Evolutionary conservation across 2,888 invertebrate genomes (phyloP).

Genomic region (Eulithis testata): DNA sequence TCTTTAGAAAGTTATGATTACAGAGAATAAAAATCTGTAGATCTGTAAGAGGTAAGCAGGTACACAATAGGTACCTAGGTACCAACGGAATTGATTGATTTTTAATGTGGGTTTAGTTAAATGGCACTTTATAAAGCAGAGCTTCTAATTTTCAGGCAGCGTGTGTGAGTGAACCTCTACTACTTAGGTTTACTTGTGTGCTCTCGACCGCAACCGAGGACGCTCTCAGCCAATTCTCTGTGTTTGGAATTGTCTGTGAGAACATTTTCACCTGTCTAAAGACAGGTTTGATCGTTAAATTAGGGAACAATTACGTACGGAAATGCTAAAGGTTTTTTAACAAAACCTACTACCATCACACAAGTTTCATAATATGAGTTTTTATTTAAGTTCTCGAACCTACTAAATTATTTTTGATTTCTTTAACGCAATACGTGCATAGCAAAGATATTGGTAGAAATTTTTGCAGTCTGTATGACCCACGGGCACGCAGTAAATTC

Average conservation of each 20-base stretch:
- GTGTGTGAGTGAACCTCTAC: constrained; percentile 1
- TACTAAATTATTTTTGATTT: too few relatives aligned
- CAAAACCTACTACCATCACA: too few relatives aligned
- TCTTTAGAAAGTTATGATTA: constrained; percentile 4
- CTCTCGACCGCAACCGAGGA: constrained; percentile 35
- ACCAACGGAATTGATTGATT: too few relatives aligned
- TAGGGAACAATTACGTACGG: constrained; percentile 17
- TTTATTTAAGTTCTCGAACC: too few relatives aligned
- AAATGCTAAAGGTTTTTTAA: not conserved
- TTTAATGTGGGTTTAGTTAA: not conserved
- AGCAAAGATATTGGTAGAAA: too few relatives aligned
- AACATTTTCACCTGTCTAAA: constrained; percentile 41
- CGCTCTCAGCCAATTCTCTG: constrained; percentile 30
- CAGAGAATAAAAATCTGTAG: too few relatives aligned
- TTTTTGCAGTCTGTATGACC: too few relatives aligned
- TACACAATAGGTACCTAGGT: too few relatives aligned
- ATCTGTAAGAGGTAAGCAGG: too few relatives aligned
- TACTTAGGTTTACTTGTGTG: constrained; percentile 27
- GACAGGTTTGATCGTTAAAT: constrained; percentile 31
- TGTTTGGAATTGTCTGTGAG: constrained; percentile 38
- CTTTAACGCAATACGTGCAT: too few relatives aligned
- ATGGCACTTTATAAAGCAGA: constrained; percentile 7
- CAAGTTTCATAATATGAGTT: too few relatives aligned
- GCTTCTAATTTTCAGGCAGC: constrained; percentile 14
- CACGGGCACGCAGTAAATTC: too few relatives aligned